Percentiles rank a stretch among this genome's conserved stretches.
These are phyloP conservation scores for Aselliscus stoliczkanus DNA, from an alignment of 2,797 vertebrate species.

Conservation along the genomic window DNA sequence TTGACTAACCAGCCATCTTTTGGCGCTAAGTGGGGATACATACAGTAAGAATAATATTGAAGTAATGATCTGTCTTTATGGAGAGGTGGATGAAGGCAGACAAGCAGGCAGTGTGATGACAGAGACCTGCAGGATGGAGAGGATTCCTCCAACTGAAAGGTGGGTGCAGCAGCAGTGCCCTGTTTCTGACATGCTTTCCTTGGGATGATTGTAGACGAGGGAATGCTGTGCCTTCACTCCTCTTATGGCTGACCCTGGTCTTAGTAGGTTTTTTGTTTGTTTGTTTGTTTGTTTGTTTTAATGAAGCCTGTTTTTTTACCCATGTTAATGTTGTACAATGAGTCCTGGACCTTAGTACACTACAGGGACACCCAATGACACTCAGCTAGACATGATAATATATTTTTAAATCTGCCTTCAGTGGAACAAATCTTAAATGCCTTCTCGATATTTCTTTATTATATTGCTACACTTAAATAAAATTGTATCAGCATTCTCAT, in stretches of 20 bases:
- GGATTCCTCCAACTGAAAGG: not conserved
- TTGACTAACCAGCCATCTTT: too few relatives aligned
- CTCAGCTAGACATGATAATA: not conserved
- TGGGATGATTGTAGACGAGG: too few relatives aligned
- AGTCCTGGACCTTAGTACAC: not conserved
- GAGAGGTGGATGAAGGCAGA: too few relatives aligned
- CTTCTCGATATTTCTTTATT: not conserved
- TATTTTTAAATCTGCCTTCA: not conserved
- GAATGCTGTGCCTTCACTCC: not conserved
- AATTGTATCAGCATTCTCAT: not conserved
- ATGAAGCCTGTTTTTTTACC: not conserved
- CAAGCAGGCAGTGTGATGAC: too few relatives aligned
- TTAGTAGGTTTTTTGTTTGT: not conserved
- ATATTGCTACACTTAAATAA: not conserved
- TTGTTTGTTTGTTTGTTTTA: not conserved
- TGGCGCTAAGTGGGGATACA: too few relatives aligned
- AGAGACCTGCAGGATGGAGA: accelerated
- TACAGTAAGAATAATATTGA: too few relatives aligned
- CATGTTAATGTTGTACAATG: not conserved
- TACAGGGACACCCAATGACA: not conserved
- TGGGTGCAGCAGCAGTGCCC: too few relatives aligned
- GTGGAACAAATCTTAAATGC: not conserved
- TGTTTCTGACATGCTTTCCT: not conserved
- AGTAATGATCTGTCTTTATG: too few relatives aligned
- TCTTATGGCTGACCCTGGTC: not conserved